Evolutionary conservation across 1,140 invertebrate genomes (phyloP), one percentile per base, ranked within the genome.

Genomic region (Tachypleus tridentatus): DNA sequence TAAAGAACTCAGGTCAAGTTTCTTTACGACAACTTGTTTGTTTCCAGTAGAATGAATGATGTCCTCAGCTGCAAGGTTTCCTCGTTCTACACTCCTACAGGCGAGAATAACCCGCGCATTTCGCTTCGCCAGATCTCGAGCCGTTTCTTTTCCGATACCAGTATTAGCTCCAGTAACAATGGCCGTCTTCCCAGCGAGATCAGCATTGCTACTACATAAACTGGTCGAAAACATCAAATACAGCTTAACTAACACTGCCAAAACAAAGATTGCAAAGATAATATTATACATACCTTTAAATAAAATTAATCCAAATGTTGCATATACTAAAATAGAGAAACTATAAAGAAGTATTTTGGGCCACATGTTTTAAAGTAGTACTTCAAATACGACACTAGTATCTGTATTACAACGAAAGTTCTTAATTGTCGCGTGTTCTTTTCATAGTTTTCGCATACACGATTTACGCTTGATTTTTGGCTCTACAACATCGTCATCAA

Each of bases 161-260:
- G 83, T 84, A 76, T 91, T 94, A 1, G 85, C 83, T 60, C 92
- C 92, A n/a, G 92, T 94, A 9, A 96, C 79, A 64, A 95, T 84
- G 3, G 85, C 81, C 6, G 88, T 82, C 81, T 92, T 92, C 2
- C 81, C 84, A 62, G 83, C 79, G 62, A 71, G 52, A 29, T 29
- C 29, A 29, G 29, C 29, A 29, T 29, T 29, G 47, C 65, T 67
- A 10, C 10, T 10, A 11, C 11, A 57, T 11, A 57, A 11, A 10
- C 10, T 3, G 3, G 10, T 57, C 11, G 54, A 11, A 57, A 11
- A 10, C 54, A 2, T 57, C 54, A 57, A 11, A 11, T 57, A 57
- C 54, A 10, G 10, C 10, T 10, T 10, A 10, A 57, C 54, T 10
- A 57, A 10, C 54, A 10, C 54, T 57, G 54, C 54, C 54, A 57